phyloP scores from a whole-genome alignment of 2,113 vertebrate genomes.

The Cebidichthys violaceus region DNA sequence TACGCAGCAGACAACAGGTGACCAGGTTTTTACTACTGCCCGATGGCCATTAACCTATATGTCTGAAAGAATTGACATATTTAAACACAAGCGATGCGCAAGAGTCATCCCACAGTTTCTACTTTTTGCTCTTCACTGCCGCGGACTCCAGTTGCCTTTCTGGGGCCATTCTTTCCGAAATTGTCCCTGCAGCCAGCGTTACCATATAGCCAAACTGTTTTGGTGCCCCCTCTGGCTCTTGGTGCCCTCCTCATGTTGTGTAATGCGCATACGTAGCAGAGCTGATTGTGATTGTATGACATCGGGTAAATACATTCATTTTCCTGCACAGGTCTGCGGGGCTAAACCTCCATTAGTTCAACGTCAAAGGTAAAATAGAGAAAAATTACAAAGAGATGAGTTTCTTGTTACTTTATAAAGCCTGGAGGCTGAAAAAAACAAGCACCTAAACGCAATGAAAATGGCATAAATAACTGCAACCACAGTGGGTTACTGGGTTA shows the following conservation, averaged over 20 bases:
- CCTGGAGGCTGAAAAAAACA: neutral
- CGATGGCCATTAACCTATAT: too few species aligned
- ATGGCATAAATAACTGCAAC: neutral
- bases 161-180: neutral
- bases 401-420: neutral
- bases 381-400: neutral
- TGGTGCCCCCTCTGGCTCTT: neutral
- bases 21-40: too few species aligned
- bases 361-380: neutral
- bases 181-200: neutral
- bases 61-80: too few species aligned
- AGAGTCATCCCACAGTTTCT: too few species aligned
- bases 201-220: neutral
- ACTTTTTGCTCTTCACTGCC: too few species aligned
- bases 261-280: neutral
- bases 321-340: neutral
- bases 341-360: neutral
- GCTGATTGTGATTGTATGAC: neutral
- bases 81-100: too few species aligned
- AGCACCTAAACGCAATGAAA: neutral
- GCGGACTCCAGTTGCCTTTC: neutral
- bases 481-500: conserved; percentile 27
- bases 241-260: neutral
- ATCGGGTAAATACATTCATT: neutral
- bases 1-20: too few species aligned